These are phyloP conservation scores for Podarcis lilfordi DNA, from an alignment of 2,797 vertebrate species.

Conservation along the genomic window DNA sequence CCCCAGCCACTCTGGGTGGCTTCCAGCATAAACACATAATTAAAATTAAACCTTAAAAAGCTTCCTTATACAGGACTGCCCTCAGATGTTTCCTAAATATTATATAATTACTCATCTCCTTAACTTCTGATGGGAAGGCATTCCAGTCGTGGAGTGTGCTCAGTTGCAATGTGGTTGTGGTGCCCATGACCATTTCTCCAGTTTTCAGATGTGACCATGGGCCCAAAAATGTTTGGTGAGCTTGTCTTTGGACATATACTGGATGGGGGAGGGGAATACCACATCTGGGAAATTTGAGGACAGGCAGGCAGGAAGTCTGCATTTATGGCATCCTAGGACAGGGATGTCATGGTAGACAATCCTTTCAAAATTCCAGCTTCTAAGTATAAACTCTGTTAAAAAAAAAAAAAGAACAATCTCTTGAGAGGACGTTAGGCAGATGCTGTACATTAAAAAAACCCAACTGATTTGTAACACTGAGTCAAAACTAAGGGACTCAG, in stretches of 20 bases:
- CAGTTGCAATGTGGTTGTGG: no score
- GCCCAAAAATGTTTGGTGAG: no score
- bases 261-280: neutral
- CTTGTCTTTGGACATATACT: neutral
- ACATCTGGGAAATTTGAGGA: neutral
- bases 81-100: no score
- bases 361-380: neutral
- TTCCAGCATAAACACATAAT: no score
- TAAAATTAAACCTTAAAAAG: no score
- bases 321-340: neutral
- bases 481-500: conserved; percentile 26
- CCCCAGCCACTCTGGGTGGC: no score
- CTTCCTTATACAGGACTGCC: no score
- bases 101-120: no score
- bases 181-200: no score
- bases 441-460: neutral
- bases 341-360: neutral
- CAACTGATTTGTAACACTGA: conserved; percentile 46
- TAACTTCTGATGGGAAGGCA: no score
- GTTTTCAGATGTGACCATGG: no score
- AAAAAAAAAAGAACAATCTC: neutral
- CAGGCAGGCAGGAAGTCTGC: neutral
- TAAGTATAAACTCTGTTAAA: neutral
- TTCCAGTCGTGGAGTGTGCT: no score
- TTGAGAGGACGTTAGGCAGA: neutral